Evolutionary conservation across 2,888 invertebrate genomes (phyloP), one percentile per base, ranked within the genome.

Genomic region (Brachylomia viminalis): DNA sequence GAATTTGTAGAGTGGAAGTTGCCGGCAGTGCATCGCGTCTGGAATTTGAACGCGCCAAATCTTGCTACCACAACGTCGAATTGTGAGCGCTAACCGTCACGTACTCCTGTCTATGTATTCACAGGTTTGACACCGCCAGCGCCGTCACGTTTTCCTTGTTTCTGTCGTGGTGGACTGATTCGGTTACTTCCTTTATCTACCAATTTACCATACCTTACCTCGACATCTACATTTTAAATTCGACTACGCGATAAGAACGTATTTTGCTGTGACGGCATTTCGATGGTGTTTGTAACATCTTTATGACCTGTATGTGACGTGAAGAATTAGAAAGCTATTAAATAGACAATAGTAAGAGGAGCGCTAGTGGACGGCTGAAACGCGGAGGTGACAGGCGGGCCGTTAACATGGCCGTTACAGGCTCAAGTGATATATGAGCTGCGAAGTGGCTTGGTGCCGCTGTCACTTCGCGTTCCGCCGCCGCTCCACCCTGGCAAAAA

Each of bases 381-480:
- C 91, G 90, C 93, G 93, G 93, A 94, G 94, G 94, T 95, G 96
- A 95, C 96, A 95, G 94, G 91, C 92, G 91, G 91, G 92, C 95
- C 95, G 95, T 96, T 96, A 95, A 93, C 95, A 91, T 90, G 92
- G 92, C 94, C 92, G 95, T 95, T 93, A 94, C 94, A 92, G 93
- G 91, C 91, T 92, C 92, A 92, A 93, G 95, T 96, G 96, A 96
- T 96, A 95, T 96, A 96, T 95, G 96, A 94, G 94, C 94, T 95
- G 93, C 93, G 95, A 95, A 96, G 96, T 96, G 96, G 95, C 95
- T 94, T 92, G 92, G 94, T 94, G 95, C 93, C 94, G 92, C 94
- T 95, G 95, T 95, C 96, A 95, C 95, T 94, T 95, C 93, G 93
- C 93, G 92, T 93, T 92, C 92, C 92, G 90, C 92, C 92, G 91